phyloP scores from a whole-genome alignment of 2,888 invertebrate genomes.

The Zeuzera pyrina region DNA sequence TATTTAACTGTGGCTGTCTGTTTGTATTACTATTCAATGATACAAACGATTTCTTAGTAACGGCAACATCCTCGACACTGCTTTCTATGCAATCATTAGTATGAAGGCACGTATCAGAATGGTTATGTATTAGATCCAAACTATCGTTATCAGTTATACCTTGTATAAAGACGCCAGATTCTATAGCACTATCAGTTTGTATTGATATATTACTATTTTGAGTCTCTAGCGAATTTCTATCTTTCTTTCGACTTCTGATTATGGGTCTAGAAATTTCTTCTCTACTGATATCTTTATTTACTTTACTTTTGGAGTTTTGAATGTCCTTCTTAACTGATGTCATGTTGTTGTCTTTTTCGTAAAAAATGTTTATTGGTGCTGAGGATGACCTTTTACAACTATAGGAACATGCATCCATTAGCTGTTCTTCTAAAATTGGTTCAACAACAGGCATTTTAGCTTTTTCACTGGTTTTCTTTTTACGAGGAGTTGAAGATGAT shows the following conservation, averaged over 20 bases:
- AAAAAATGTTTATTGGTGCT: slow-evolving; percentile 24
- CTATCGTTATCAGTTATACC: slow-evolving; percentile 26
- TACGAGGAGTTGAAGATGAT: slow-evolving; percentile 22
- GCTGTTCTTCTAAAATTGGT: slow-evolving; percentile 41
- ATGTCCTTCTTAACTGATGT: too few species aligned
- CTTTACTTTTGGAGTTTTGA: slow-evolving; percentile 20
- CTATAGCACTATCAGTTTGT: slow-evolving; percentile 39
- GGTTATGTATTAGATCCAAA: slow-evolving; percentile 56
- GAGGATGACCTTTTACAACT: slow-evolving; percentile 43
- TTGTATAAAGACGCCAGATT: slow-evolving; percentile 26
- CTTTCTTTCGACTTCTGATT: too few species aligned
- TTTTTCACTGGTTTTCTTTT: slow-evolving; percentile 11
- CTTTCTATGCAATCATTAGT: slow-evolving; percentile 45
- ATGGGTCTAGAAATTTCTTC: slow-evolving; percentile 54
- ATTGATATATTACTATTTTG: slow-evolving; percentile 17
- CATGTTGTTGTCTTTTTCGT: background rate
- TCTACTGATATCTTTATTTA: slow-evolving; percentile 51
- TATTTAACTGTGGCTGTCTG: slow-evolving; percentile 6
- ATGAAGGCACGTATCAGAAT: slow-evolving; percentile 55
- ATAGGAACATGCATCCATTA: slow-evolving; percentile 33
- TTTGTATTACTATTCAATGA: slow-evolving; percentile 27
- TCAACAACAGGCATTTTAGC: slow-evolving; percentile 16
- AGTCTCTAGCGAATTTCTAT: slow-evolving; percentile 7
- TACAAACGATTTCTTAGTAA: slow-evolving; percentile 30
- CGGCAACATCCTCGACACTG: slow-evolving; percentile 43